Evolutionary conservation across 37 sponge, comb jelly and placozoan genomes (phyloP).

Genomic region (Axinella damicornis): DNA sequence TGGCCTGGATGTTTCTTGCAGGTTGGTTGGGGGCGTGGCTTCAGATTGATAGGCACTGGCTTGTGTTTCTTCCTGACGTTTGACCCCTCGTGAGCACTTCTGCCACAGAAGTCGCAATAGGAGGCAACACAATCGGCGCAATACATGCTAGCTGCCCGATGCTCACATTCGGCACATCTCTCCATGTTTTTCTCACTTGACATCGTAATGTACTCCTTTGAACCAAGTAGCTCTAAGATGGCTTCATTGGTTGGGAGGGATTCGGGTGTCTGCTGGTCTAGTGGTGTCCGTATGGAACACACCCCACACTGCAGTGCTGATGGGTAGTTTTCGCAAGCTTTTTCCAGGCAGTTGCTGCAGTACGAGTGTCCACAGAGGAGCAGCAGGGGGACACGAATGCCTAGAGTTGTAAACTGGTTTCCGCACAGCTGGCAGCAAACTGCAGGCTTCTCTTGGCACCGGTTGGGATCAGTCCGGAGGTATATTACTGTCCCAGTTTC

Average conservation of each 20-base stretch:
- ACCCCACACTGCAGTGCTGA: conserved; percentile 64
- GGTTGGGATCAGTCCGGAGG: not conserved
- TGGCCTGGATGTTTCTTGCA: conserved; percentile 85
- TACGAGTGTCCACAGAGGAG: conserved; percentile 85
- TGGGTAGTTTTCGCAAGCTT: conserved; percentile 52
- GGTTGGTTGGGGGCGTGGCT: conserved; percentile 73
- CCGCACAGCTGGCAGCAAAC: conserved; percentile 47
- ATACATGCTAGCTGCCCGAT: conserved; percentile 49
- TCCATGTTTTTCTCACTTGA: conserved; percentile 40
- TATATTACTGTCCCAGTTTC: not conserved
- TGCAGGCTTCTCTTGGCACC: not conserved
- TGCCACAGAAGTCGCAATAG: conserved; percentile 72
- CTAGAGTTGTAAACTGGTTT: conserved; percentile 29
- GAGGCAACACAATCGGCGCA: conserved; percentile 82
- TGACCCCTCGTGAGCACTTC: conserved; percentile 69
- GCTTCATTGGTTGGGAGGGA: conserved; percentile 60
- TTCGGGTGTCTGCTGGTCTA: conserved; percentile 57
- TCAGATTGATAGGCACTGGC: conserved; percentile 75
- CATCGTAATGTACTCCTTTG: conserved; percentile 51
- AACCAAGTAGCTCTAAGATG: conserved; percentile 66
- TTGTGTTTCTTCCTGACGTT: conserved; percentile 71
- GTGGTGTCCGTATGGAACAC: conserved; percentile 51
- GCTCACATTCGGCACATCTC: conserved; percentile 87
- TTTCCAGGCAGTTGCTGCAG: conserved; percentile 76
- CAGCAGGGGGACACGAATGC: conserved; percentile 59